Base-by-base conservation (phyloP, 2,113 vertebrate genomes). In the Rhinolophus ferrumequinum region DNA sequence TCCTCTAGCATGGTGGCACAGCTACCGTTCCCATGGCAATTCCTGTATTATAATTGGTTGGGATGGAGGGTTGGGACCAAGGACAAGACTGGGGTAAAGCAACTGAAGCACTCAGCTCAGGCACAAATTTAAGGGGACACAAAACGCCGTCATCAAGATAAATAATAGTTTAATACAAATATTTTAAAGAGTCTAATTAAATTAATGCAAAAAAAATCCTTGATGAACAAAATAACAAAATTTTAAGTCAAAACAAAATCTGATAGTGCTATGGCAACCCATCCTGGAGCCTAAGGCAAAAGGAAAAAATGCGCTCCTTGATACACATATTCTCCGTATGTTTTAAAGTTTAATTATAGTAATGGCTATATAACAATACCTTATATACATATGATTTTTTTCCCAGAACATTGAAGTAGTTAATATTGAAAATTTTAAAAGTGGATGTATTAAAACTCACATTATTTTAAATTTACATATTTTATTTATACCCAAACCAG, bases 401-500 rank as follows among this genome's bases (percentile, higher is more conserved):
- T 26, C 64, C 64, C 7, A 44, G 26, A 93, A 83, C 13, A 33
- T 38, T 56, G 41, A 86, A 79, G 22, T 3, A 76, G 18, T 16
- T 64, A 56, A 88, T 41, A 62, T 6, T 76, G 26, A 86, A 96
- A 90, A 87, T 13, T 50, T 64, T 28, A 75, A 94, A 44, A 76
- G 14, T 11, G 12, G 47, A 60, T 66, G 79, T 95, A 41, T 75
- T 35, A 92, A 72, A 50, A 24, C 16, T 84, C 38, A 67, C 7
- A 30, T n/a, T 28, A 47, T 62, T 52, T 96, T 96, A 82, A 41
- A 89, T 66, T n/a, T 52, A 33, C 75, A 18, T 79, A 86, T 83
- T 79, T 81, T 77, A 70, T 69, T 72, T 33, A 73, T 28, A 50
- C 22, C 28, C 12, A 92, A 90, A 30, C 24, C 54, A 56, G 58